Base-by-base conservation (phyloP, 2,888 invertebrate species). In the Pollenia labialis region DNA sequence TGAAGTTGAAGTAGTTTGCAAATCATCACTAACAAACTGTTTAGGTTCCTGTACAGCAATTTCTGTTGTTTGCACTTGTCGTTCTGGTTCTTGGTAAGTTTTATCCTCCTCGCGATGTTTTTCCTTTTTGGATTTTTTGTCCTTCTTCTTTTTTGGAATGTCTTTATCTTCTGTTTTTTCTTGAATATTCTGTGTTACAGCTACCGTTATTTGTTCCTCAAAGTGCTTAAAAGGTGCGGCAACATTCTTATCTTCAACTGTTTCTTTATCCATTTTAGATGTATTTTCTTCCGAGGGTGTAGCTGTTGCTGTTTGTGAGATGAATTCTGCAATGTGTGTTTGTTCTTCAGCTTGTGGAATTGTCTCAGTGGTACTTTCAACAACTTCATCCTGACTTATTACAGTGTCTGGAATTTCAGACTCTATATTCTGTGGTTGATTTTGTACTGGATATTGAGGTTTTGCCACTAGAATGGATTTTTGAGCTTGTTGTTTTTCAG, bases 191-290 rank as follows among this genome's bases (percentile, higher is more conserved):
- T 32, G 32, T 32, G 32, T 32, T 32, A 32, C 32, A 32, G 32
- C 6, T 32, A 6, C 32, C 6, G 1, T 32, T 32, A 0, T 32
- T 6, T 32, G 32, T 32, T 4, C 32, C 6, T 32, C 32, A 32
- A 32, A 32, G 32, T 48, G 16, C 60, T 32, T 56, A 23, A 54
- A 16, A 56, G 64, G 3, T 46, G 16, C 7, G 32, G 4, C 32
- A 32, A 32, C 32, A 32, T 32, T 32, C 16, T 50, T 32, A 16
- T n/a, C 62, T 4, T 52, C 52, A 2, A 40, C 4, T 4, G 46
- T 0, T 60, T 69, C 69, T 4, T 54, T 56, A 11, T 71, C 64
- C 48, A 72, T 68, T 40, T 46, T 46, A 1, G 56, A 9, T 77
- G 46, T 76, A 32, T 44, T 32, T 1, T 40, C 44, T 14, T 75